phyloP scores from a whole-genome alignment of 2,113 vertebrate species.

The Hydrochoerus hydrochaeris region DNA sequence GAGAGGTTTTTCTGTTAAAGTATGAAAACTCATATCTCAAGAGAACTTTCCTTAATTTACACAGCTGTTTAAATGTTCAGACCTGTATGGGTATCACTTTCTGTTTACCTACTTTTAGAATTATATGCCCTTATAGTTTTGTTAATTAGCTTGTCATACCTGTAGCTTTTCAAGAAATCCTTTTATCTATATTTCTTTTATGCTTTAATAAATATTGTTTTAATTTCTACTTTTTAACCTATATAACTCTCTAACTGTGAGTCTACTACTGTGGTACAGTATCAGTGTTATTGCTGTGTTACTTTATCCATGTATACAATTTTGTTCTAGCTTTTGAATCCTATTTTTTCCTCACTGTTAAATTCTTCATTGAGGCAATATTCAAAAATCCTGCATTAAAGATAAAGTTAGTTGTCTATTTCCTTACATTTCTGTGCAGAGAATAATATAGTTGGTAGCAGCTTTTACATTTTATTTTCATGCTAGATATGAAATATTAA shows the following conservation, averaged over 20 bases:
- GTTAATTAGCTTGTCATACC: background rate
- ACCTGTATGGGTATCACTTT: background rate
- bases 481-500: background rate
- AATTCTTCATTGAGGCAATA: constrained; percentile 13
- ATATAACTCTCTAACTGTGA: background rate
- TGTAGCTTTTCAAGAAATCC: background rate
- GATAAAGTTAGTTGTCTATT: background rate
- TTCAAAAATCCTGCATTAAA: background rate
- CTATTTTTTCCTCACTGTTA: background rate
- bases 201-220: constrained; percentile 26
- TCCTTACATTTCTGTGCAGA: background rate
- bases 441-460: background rate
- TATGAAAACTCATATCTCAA: background rate
- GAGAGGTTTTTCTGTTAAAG: background rate
- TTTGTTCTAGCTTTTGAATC: background rate
- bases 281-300: background rate
- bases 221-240: constrained; percentile 21
- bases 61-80: background rate
- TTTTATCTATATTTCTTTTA: background rate
- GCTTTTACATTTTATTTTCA: constrained; percentile 7
- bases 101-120: background rate
- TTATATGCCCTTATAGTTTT: background rate
- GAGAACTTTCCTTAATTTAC: background rate
- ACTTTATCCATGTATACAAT: background rate
- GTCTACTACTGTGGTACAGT: background rate